A percentile compares a stretch with the other conserved stretches of the same genome.
phyloP scores from a whole-genome alignment of 2,113 vertebrate species.

The Vulpes ferrilata region DNA sequence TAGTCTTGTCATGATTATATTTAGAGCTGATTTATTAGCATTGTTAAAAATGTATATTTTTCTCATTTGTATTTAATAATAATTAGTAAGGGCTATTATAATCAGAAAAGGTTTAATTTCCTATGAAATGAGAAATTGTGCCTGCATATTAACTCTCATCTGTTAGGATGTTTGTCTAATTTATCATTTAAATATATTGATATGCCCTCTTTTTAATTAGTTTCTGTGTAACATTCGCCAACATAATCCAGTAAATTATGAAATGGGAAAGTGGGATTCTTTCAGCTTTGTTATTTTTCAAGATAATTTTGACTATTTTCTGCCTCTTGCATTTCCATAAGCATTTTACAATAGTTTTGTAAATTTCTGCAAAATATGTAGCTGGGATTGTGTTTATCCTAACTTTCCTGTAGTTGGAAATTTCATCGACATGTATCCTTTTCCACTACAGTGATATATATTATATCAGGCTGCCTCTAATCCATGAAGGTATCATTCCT shows the following conservation, averaged over 20 bases:
- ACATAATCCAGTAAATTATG: neutral
- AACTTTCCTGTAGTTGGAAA: neutral
- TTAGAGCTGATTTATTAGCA: conserved; percentile 29
- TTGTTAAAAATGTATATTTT: conserved; percentile 71
- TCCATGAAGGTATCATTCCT: neutral
- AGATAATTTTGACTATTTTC: neutral
- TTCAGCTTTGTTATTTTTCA: neutral
- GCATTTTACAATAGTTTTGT: neutral
- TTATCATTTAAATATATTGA: conserved; percentile 31
- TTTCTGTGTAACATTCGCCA: neutral
- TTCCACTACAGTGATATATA: neutral
- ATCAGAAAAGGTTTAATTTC: conserved; percentile 64
- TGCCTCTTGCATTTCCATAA: neutral
- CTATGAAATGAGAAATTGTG: conserved; percentile 23
- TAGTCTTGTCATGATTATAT: conserved; percentile 5
- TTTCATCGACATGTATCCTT: neutral
- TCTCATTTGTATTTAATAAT: conserved; percentile 68
- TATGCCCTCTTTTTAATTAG: neutral
- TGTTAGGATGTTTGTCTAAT: conserved; percentile 65
- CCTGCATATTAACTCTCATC: conserved; percentile 17
- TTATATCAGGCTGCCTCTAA: neutral
- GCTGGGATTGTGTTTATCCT: neutral
- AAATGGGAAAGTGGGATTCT: neutral
- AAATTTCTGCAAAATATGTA: neutral
- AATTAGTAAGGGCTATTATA: conserved; percentile 54